A percentile compares a stretch with the other conserved stretches of the same genome.
These are phyloP conservation scores for Panopea generosa DNA, from an alignment of 2,888 invertebrate species.

Conservation along the genomic window DNA sequence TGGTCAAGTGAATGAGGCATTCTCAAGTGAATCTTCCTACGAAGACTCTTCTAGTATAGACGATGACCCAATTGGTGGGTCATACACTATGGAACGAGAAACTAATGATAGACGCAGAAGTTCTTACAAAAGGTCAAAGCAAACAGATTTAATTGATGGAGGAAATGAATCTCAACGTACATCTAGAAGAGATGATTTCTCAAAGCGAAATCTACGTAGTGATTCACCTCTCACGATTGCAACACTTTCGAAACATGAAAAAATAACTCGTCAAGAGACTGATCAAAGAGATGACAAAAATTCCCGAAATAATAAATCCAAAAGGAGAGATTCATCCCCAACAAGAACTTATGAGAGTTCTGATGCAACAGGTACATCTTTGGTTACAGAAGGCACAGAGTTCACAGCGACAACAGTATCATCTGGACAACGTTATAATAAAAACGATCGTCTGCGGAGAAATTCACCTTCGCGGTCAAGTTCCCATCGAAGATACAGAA, in stretches of 20 bases:
- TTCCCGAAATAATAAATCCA: conserved; percentile 26
- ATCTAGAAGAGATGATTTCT: conserved; percentile 52
- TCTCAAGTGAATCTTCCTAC: conserved; percentile 55
- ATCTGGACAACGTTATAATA: conserved; percentile 39
- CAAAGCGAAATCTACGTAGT: conserved; percentile 59
- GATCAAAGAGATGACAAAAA: conserved; percentile 29
- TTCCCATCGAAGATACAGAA: conserved; percentile 57
- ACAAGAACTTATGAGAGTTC: conserved; percentile 48
- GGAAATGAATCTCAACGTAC: conserved; percentile 34
- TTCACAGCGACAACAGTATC: conserved; percentile 51
- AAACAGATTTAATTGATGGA: conserved; percentile 24
- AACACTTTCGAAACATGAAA: conserved; percentile 55
- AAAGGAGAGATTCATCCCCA: conserved; percentile 45
- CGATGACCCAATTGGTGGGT: conserved; percentile 44
- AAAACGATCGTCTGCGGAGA: conserved; percentile 55
- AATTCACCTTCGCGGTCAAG: conserved; percentile 60
- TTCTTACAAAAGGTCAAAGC: conserved; percentile 43
- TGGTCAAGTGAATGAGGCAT: conserved; percentile 51
- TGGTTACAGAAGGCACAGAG: conserved; percentile 52
- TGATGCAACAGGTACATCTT: conserved; percentile 45
- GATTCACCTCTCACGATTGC: conserved; percentile 62
- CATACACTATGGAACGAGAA: conserved; percentile 47
- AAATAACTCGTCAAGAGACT: conserved; percentile 44
- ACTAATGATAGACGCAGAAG: conserved; percentile 29
- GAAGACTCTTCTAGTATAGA: conserved; percentile 61